phyloP scores from a whole-genome alignment of 2,888 invertebrate genomes.

The Drepana falcataria region DNA sequence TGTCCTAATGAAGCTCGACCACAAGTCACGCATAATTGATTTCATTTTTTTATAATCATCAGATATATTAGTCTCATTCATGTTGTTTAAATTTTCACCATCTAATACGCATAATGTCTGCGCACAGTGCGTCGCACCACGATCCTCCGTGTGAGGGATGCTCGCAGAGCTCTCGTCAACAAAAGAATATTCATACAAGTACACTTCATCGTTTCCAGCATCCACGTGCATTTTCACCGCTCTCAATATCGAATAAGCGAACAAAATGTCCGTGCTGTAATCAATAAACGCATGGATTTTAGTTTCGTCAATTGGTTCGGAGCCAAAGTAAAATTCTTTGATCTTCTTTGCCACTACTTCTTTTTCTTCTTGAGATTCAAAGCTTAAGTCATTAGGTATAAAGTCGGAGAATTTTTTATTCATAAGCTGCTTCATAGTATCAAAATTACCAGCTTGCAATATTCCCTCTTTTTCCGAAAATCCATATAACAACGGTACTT shows the following conservation, averaged over 20 bases:
- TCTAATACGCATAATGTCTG: constrained; percentile 29
- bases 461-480: constrained; percentile 49
- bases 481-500: constrained; percentile 41
- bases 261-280: constrained; percentile 34
- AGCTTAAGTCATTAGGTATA: constrained; percentile 42
- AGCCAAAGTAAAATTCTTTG: constrained; percentile 38
- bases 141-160: constrained; percentile 22
- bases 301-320: constrained; percentile 20
- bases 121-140: constrained; percentile 32
- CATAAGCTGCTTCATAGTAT: constrained; percentile 36
- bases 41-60: constrained; percentile 24
- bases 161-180: constrained; percentile 19
- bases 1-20: constrained; percentile 39
- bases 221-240: constrained; percentile 24
- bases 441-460: constrained; percentile 27
- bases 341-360: constrained; percentile 26
- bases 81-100: not conserved
- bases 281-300: constrained; percentile 29
- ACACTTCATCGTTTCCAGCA: constrained; percentile 29
- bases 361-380: constrained; percentile 26
- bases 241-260: constrained; percentile 23
- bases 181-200: constrained; percentile 36
- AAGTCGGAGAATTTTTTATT: constrained; percentile 48
- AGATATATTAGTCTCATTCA: constrained; percentile 13
- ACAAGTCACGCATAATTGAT: constrained; percentile 24